Conservation (phyloP, 2,797 vertebrate species). For the Phataginus tetradactyla region DNA sequence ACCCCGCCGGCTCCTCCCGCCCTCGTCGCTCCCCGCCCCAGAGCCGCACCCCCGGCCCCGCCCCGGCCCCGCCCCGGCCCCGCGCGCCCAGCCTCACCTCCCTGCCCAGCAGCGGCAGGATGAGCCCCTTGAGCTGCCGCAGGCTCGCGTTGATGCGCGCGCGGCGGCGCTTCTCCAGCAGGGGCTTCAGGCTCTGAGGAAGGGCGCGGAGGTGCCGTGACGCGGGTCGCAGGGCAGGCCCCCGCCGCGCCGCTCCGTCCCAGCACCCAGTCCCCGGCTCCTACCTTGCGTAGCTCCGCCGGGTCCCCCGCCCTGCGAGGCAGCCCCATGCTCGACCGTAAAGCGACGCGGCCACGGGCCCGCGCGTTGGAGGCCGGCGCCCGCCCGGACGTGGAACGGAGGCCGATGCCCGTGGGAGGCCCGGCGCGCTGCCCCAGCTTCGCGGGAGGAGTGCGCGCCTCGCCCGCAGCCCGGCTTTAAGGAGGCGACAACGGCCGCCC, state of each 20-base stretch:
- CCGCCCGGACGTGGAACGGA: not conserved
- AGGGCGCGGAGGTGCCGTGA: not conserved
- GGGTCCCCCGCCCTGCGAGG: constrained; percentile 87
- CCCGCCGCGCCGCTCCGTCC: not conserved
- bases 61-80: not conserved
- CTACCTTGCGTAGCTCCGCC: constrained; percentile 92
- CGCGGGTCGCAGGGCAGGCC: not conserved
- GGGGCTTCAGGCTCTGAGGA: constrained; percentile 89
- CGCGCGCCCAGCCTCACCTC: constrained; percentile 85
- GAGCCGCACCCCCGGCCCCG: not conserved
- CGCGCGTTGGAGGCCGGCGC: constrained; percentile 84
- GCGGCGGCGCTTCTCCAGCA: constrained; percentile 91
- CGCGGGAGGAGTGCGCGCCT: not conserved
- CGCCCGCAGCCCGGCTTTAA: not conserved
- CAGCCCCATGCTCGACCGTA: constrained; percentile 82
- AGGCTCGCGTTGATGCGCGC: constrained; percentile 94
- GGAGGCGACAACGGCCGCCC: not conserved
- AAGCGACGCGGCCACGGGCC: constrained; percentile 71
- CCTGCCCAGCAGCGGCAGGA: constrained; percentile 91
- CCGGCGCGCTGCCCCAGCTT: fast-evolving
- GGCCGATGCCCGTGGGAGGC: fast-evolving
- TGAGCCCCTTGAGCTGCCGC: constrained; percentile 90
- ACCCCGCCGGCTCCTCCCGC: fast-evolving
- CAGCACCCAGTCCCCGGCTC: not conserved
- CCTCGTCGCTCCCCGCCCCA: too few relatives aligned